Percentiles rank a stretch among this genome's conserved stretches.
phyloP scores from a whole-genome alignment of 2,797 vertebrate species.

The Lacerta agilis region DNA sequence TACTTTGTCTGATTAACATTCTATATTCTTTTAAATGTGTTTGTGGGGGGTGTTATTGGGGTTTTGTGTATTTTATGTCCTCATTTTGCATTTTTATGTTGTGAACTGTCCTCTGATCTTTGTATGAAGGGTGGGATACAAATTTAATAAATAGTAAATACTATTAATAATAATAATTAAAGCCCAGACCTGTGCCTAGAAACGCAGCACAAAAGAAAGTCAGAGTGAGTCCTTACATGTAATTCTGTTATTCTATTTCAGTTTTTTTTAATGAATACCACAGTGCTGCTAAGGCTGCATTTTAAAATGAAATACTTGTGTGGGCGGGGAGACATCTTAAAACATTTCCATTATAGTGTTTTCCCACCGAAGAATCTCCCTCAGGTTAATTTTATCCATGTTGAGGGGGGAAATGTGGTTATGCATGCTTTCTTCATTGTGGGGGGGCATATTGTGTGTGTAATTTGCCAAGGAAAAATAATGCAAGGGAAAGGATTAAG shows the following conservation, averaged over 20 bases:
- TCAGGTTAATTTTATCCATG: neutral
- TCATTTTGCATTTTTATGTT: too few species aligned
- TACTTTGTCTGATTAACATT: too few species aligned
- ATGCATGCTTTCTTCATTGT: neutral
- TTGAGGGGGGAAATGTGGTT: neutral
- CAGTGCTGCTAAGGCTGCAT: neutral
- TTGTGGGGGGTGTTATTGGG: too few species aligned
- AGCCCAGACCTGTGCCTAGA: too few species aligned
- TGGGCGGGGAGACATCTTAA: neutral
- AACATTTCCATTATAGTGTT: neutral
- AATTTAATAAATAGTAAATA: too few species aligned
- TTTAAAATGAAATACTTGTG: neutral
- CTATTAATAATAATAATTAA: too few species aligned
- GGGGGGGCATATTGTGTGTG: neutral
- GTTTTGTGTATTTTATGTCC: too few species aligned
- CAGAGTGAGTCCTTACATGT: neutral
- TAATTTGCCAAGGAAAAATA: neutral
- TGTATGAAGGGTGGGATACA: too few species aligned
- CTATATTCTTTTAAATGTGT: too few species aligned
- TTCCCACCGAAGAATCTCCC: neutral
- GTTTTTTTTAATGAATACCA: neutral
- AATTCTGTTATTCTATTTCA: neutral
- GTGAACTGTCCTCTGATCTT: too few species aligned
- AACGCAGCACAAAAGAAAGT: too few species aligned
- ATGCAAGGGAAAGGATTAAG: too few species aligned